Conservation (phyloP, 2,113 vertebrate species). For the Azemiops feae region DNA sequence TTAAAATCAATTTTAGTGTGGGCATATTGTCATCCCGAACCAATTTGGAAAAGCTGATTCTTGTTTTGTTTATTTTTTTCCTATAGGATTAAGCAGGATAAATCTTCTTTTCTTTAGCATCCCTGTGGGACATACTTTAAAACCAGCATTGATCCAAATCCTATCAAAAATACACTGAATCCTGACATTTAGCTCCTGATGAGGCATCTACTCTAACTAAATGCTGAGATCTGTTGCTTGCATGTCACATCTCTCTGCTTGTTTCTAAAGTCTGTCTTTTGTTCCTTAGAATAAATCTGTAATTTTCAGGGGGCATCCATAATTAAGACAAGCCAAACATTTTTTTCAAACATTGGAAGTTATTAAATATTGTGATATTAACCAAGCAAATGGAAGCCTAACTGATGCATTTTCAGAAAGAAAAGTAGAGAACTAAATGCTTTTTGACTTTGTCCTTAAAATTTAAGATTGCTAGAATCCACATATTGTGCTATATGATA, state of each 20-base stretch:
- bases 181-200: constrained; percentile 10
- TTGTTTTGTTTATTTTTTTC: neutral
- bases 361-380: neutral
- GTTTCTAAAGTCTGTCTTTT: neutral
- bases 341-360: neutral
- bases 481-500: neutral
- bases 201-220: neutral
- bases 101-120: constrained; percentile 19
- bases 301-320: neutral
- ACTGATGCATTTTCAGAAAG: neutral
- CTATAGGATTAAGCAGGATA: constrained; percentile 7
- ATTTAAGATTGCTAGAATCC: neutral
- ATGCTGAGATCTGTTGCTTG: neutral
- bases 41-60: neutral
- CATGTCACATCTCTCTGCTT: neutral
- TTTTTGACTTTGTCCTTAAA: neutral
- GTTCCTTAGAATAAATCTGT: neutral
- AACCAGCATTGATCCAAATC: neutral
- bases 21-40: constrained; percentile 13
- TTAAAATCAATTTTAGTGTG: constrained; percentile 2
- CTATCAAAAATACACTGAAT: neutral
- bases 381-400: neutral
- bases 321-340: neutral
- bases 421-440: neutral
- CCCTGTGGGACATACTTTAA: neutral